Base-by-base conservation (phyloP, 2,888 invertebrate genomes). In the Aromia moschata region DNA sequence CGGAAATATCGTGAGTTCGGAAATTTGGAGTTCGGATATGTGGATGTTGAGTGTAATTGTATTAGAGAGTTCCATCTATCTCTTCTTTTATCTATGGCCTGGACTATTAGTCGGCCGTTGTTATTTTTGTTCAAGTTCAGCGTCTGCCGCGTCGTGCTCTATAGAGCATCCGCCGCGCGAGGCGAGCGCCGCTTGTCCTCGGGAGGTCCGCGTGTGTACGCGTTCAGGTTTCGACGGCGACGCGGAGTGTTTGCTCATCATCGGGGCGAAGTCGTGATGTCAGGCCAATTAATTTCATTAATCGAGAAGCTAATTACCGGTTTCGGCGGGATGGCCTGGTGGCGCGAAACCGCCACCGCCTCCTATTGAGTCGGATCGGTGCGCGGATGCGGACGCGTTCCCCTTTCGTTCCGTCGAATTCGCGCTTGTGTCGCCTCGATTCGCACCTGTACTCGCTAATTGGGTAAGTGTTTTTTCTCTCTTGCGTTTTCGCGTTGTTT, bases 351-450 rank as follows among this genome's bases (percentile, higher is more conserved):
- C 15, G 30, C 30, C 41, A 31, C 51, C 15, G 30, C 30, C 41
- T 52, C 31, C 12, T 52, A 52, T 41, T 52, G 40, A 41, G 51
- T 41, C 51, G 41, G 41, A 30, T 30, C 40, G 25, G 30, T 41
- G 51, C 40, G 31, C 51, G 51, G 51, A 52, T 52, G 51, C 30
- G 51, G 51, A 52, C 41, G 41, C 41, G 41, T 52, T 52, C 41
- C 51, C 15, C 16, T 30, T 52, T 41, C 31, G 40, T 40, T 17
- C 14, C 41, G n/a, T n/a, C n/a, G 31, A 12, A 15, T 2, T 30
- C 41, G 51, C 15, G 41, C 16, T 20, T 37, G 41, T 52, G 31
- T 52, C 17, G 41, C n/a, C n/a, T n/a, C 41, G 25, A 25, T 45
- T n/a, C 15, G 30, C n/a, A n/a, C 31, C 7, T 2, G 16, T 11